Conservation (phyloP, 2,797 vertebrate species). For the Monodelphis domestica region DNA sequence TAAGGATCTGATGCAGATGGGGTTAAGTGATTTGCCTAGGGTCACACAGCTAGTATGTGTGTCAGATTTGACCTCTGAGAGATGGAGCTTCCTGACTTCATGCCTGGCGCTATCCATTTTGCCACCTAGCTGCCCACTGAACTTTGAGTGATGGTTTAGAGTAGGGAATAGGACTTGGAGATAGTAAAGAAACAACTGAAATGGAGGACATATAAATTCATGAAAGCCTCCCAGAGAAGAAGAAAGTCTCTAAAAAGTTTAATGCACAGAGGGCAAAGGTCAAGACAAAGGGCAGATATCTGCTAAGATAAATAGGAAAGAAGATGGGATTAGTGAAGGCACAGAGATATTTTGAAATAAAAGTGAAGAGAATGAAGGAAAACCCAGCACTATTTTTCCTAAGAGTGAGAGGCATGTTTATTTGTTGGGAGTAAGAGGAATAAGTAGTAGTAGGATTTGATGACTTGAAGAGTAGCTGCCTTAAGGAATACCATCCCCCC, state of each 20-base stretch:
- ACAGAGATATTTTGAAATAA: neutral
- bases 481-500: no score
- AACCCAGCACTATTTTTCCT: neutral
- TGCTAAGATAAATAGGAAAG: neutral
- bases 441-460: no score
- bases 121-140: neutral
- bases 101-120: neutral
- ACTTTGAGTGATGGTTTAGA: neutral
- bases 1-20: neutral
- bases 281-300: neutral
- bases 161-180: neutral
- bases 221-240: neutral
- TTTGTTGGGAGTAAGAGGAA: no score
- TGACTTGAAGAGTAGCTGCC: no score
- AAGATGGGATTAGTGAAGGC: neutral
- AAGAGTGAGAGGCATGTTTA: neutral
- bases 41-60: neutral
- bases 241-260: neutral
- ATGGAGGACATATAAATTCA: neutral
- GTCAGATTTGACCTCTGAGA: neutral
- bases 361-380: neutral
- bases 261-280: neutral
- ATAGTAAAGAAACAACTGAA: neutral
- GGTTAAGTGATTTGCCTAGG: neutral
- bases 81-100: neutral